Evolutionary conservation across 30 jellyfish, hydroid and myxozoan species (phyloP).

Genomic region (Phacellophora camtschatica): DNA sequence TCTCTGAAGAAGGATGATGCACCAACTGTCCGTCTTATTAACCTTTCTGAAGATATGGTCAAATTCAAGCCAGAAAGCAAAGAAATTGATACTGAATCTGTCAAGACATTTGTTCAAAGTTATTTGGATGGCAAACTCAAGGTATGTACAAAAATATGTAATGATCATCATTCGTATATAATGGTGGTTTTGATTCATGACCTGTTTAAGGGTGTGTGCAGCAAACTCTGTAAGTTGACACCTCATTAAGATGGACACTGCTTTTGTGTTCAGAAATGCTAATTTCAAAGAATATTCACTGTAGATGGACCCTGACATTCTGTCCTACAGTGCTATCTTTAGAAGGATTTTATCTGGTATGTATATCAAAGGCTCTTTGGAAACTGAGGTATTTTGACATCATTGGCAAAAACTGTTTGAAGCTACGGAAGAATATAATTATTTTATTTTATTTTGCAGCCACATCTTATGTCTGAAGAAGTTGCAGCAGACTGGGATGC

Average conservation of each 20-base stretch:
- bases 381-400: too few relatives aligned
- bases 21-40: constrained; percentile 88
- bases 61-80: constrained; percentile 87
- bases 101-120: constrained; percentile 69
- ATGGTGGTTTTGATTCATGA: neutral
- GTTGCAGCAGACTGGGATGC: constrained; percentile 98
- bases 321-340: too few relatives aligned
- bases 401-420: too few relatives aligned
- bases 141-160: neutral
- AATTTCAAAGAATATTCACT: too few relatives aligned
- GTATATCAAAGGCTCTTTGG: too few relatives aligned
- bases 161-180: neutral
- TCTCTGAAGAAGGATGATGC: constrained; percentile 90
- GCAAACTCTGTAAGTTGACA: too few relatives aligned
- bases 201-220: too few relatives aligned
- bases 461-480: constrained; percentile 90
- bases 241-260: too few relatives aligned
- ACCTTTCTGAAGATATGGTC: constrained; percentile 91
- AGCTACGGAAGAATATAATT: too few relatives aligned
- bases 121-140: constrained; percentile 83
- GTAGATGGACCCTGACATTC: too few relatives aligned
- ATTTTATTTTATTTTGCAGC: constrained; percentile 15
- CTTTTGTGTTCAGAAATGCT: too few relatives aligned
- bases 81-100: constrained; percentile 66
- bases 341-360: too few relatives aligned